Base-by-base conservation (phyloP, 1,140 invertebrate species). In the Drosophila subobscura region DNA sequence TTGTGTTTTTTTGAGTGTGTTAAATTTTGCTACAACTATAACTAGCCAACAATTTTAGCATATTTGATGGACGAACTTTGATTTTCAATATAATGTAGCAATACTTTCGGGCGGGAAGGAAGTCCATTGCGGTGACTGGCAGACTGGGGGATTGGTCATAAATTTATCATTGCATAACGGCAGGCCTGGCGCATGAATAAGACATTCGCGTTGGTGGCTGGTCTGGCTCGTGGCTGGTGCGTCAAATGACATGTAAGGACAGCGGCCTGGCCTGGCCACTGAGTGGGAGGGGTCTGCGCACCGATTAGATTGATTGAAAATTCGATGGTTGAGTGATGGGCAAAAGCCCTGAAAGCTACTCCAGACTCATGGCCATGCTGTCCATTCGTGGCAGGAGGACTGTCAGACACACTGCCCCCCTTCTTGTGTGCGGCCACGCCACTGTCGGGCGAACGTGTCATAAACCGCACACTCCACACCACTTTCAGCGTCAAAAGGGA, bases 401-500 rank as follows among this genome's bases (percentile, higher is more conserved):
- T 23, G 51, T 40, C 47, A 7, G 16, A 25, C 14, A 16, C 52
- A 50, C 37, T 47, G 53, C 29, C 10, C 29, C 29, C 10, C 33
- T 12, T 50, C 51, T 42, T 58, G 41, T 67, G 7, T 10, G 3
- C 1, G 33, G 1, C 33, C 33, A 37, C 33, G 33, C 33, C 33
- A 63, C 51, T 46, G 61, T n/a, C 37, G 42, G 25, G 23, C 41
- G 54, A 42, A 50, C 25, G 55, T 42, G 56, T 41, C 61, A 58
- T 46, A 75, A 63, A 75, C 52, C 58, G 29, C 14, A 68, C 27
- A 41, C 16, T 45, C 44, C 58, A 40, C 29, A 10, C 16, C 40
- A 65, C n/a, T 65, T 60, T 46, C 50, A 72, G 68, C 73, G 77
- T 61, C 72, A 72, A 79, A 60, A 63, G 73, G 53, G 67, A 57